Evolutionary conservation across 2,113 vertebrate species (phyloP), one percentile per base, ranked within the genome.

Genomic region (Hirundichthys speculiger): DNA sequence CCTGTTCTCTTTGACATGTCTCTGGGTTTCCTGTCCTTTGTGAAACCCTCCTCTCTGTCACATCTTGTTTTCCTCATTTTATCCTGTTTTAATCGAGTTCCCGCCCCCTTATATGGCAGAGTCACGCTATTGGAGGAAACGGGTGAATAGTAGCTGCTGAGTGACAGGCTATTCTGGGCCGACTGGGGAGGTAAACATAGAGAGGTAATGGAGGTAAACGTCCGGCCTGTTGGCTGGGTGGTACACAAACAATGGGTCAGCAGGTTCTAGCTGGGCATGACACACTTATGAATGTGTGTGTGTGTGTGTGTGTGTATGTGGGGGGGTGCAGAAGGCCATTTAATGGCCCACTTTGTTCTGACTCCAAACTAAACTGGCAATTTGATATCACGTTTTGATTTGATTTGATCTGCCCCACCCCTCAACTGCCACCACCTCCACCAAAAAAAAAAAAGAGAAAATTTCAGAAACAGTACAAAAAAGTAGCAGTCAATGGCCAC

Each of bases 51-150:
- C 73, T 86, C 63, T 74, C 79, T 69, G 86, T 88, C 83, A 91
- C 80, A 88, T 91, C 80, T 89, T 91, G 89, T 91, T 91, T 89
- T 89, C 77, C 86, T 79, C 49, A 40, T 82, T 87, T 77, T 89
- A 87, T 91, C 89, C 89, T 87, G 86, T 91, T 90, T 91, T 53
- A 86, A 68, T 71, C 20, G 57, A 85, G 67, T 2, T 51, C 78
- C 82, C 77, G 61, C 83, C 86, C 40, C 75, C 71, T 40, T 11
- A 41, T 55, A 14, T 43, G 19, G 58, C 54, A 16, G 61, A 85
- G 85, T 91, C 89, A 91, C 88, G 89, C 89, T 72, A 91, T 89
- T 91, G 86, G 86, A 88, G 89, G 89, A 91, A 91, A 72, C 57
- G 78, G 69, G 57, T 57, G 82, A 88, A 91, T 76, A 69, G 85